phyloP scores from a whole-genome alignment of 2,797 vertebrate genomes.

The Gadopsis marmoratus region DNA sequence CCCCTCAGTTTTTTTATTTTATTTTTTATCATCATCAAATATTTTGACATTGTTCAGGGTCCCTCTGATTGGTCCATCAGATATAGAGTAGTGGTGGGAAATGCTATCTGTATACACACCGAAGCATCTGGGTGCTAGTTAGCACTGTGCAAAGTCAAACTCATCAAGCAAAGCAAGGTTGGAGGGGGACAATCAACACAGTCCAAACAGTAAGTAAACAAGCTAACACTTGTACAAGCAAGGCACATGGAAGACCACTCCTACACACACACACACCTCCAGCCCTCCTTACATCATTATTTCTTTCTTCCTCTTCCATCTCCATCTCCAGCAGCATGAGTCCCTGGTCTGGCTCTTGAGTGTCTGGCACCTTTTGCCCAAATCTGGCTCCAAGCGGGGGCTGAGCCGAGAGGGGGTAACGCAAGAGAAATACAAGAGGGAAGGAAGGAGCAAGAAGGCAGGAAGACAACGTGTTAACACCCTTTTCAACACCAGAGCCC shows the following conservation, averaged over 20 bases:
- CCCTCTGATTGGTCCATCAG: slow-evolving; percentile 20
- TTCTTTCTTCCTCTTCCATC: slow-evolving; percentile 56
- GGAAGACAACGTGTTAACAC: slow-evolving; percentile 82
- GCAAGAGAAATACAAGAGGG: slow-evolving; percentile 54
- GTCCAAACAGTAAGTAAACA: slow-evolving; percentile 74
- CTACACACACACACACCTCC: slow-evolving; percentile 14
- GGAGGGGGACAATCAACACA: slow-evolving; percentile 69
- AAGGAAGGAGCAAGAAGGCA: slow-evolving; percentile 65
- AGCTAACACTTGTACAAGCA: slow-evolving; percentile 59
- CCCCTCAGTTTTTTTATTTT: not conserved
- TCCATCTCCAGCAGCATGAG: slow-evolving; percentile 69
- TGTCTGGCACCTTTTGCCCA: slow-evolving; percentile 81
- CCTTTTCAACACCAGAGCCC: slow-evolving; percentile 79
- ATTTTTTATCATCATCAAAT: not conserved
- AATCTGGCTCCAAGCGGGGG: slow-evolving; percentile 61
- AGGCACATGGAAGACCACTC: slow-evolving; percentile 39
- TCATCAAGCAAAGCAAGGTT: slow-evolving; percentile 71
- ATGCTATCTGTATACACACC: not conserved
- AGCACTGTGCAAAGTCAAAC: slow-evolving; percentile 66
- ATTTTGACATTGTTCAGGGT: slow-evolving; percentile 34
- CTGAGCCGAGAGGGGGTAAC: slow-evolving; percentile 42
- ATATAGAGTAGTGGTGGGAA: not conserved
- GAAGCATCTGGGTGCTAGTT: slow-evolving; percentile 57
- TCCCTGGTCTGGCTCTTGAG: slow-evolving; percentile 61
- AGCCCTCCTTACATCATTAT: slow-evolving; percentile 71